phyloP scores from a whole-genome alignment of 2,888 invertebrate species.

The Endomychus coccineus region DNA sequence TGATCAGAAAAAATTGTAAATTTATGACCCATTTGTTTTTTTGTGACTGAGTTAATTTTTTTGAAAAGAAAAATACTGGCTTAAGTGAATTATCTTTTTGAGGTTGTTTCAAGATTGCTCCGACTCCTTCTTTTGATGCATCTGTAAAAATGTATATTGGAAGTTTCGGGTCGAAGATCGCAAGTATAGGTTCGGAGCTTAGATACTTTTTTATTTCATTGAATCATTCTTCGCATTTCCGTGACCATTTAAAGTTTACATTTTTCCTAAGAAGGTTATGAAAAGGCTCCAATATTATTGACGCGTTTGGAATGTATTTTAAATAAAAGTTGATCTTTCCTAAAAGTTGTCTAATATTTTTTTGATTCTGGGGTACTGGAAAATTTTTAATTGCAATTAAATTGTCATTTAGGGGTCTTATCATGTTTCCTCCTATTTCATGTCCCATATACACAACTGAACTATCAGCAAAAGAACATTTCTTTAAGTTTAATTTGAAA shows the following conservation, averaged over 20 bases:
- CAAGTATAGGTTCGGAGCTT: conserved; percentile 10
- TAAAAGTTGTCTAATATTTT: no score
- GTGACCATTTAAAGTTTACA: conserved; percentile 1
- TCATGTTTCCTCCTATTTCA: no score
- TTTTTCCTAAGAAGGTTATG: conserved; percentile 10
- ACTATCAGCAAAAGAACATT: no score
- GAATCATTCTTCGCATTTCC: conserved; percentile 4
- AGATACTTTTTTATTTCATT: conserved; percentile 4
- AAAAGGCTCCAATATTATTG: conserved; percentile 13
- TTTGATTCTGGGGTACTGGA: no score
- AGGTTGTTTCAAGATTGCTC: conserved; percentile 23
- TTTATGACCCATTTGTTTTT: conserved; percentile 20
- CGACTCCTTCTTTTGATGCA: conserved; percentile 22
- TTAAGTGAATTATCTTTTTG: conserved; percentile 16
- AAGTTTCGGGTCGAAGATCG: conserved; percentile 18
- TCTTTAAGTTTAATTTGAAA: no score
- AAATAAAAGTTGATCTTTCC: conserved; percentile 17
- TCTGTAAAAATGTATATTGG: conserved; percentile 19
- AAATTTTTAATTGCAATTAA: no score
- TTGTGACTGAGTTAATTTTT: conserved; percentile 23
- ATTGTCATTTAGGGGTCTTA: no score
- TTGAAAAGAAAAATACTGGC: conserved; percentile 18
- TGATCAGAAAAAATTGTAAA: conserved; percentile 17
- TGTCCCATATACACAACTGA: no score
- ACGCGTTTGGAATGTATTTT: conserved; percentile 14